Conservation (phyloP, 2,113 vertebrate species). For the Atractosteus spatula region DNA sequence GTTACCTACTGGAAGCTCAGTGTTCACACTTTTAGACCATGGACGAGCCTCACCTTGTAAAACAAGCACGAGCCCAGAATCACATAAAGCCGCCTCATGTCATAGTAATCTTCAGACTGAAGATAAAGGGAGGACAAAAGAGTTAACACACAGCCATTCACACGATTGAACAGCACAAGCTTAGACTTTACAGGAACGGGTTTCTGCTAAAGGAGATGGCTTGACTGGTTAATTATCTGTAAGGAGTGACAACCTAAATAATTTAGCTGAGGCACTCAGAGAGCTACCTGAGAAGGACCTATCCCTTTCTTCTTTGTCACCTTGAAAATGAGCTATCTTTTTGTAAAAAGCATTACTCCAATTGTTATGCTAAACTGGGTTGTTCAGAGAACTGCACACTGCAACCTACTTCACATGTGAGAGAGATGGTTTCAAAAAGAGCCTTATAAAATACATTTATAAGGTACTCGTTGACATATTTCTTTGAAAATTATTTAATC, state of each 20-base stretch:
- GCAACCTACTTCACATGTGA: too few relatives aligned
- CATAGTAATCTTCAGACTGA: conserved; percentile 90
- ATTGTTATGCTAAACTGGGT: too few relatives aligned
- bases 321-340: background rate
- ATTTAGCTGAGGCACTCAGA: conserved; percentile 10
- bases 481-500: too few relatives aligned
- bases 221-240: conserved; percentile 5
- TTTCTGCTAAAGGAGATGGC: background rate
- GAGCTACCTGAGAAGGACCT: background rate
- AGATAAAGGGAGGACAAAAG: conserved; percentile 12
- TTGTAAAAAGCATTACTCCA: too few relatives aligned
- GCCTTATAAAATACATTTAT: too few relatives aligned
- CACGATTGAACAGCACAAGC: conserved; percentile 9
- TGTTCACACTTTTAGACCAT: too few relatives aligned
- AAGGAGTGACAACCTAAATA: conserved; percentile 1
- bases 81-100: conserved; percentile 85
- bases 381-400: too few relatives aligned
- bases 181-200: background rate
- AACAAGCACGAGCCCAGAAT: conserved; percentile 91
- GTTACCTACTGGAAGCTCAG: too few relatives aligned
- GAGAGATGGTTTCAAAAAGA: too few relatives aligned
- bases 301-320: background rate
- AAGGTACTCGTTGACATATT: too few relatives aligned
- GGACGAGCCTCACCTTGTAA: conserved; percentile 77
- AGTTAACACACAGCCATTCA: conserved; percentile 14